Evolutionary conservation across 2,113 vertebrate species (phyloP), one percentile per base, ranked within the genome.

Genomic region (Zootoca vivipara): DNA sequence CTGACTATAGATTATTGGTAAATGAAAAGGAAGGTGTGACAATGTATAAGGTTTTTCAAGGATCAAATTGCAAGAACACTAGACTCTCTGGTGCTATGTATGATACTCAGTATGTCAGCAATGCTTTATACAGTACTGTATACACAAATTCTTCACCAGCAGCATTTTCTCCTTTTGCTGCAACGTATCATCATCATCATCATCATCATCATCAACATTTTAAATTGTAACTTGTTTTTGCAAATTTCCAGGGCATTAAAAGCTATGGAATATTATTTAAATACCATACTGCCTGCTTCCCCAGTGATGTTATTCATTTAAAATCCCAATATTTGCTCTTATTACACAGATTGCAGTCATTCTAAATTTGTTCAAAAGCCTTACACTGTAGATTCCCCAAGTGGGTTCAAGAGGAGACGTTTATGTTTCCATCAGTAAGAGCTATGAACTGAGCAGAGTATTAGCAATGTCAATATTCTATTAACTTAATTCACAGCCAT

Each of bases 311-410:
- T 82, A 82, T 82, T 82, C 38, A 9, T 40, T 12, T 35, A 38
- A 64, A 82, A 82, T 40, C 58, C 9, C 12, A 82, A 67, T 82
- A 33, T 82, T 80, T 82, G 80, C 62, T 82, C 80, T 82, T 82
- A 65, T 65, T 65, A 82, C 79, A 64, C 62, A 82, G 80, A 40
- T 67, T 22, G 5, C 35, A 67, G 38, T 82, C 35, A 82, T 82
- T 38, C 35, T 28, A 82, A 67, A 28, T 67, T 82, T 67, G 35
- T 12, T 67, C 24, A 40, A 82, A 82, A 67, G 62, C 80, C 58
- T 40, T 82, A 33, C 62, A 67, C 56, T 65, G 33, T 67, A 40
- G n/a, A 15, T 67, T 82, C 58, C 62, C 62, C 80, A 82, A 40
- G n/a, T 5, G 62, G 64, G 58, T 82, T 82, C 80, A 82, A 35